These are phyloP conservation scores for Merluccius polli DNA, from an alignment of 2,797 vertebrate species.

Conservation along the genomic window DNA sequence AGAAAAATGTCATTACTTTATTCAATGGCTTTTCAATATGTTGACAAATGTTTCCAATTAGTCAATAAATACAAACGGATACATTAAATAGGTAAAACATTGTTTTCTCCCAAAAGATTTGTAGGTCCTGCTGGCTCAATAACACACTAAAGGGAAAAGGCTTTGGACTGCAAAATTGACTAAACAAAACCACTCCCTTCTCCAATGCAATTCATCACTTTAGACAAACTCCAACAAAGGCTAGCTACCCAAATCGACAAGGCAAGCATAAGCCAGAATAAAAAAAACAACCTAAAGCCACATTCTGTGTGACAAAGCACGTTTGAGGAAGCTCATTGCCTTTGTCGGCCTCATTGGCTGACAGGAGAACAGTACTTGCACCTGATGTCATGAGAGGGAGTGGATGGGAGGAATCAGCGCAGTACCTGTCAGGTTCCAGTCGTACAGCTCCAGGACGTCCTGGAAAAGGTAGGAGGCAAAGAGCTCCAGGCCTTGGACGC, in stretches of 20 bases:
- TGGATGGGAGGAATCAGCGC: neutral
- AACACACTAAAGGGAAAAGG: no score
- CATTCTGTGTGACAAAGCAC: no score
- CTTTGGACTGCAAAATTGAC: neutral
- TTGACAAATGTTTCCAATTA: neutral
- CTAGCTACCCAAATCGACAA: no score
- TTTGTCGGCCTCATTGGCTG: neutral
- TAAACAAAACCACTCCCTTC: neutral
- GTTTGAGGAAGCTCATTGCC: neutral
- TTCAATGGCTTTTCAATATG: neutral
- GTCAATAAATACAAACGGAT: neutral
- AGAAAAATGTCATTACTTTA: neutral
- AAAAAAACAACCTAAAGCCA: no score
- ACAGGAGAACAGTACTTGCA: no score
- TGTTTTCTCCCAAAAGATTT: no score
- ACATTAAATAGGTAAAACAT: neutral
- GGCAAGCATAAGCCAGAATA: no score
- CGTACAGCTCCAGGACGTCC: conserved; percentile 95
- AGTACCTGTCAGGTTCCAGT: conserved; percentile 95
- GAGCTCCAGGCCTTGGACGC: conserved; percentile 89
- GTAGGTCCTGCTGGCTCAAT: no score
- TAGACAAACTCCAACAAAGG: no score
- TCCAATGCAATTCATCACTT: neutral
- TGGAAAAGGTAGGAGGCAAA: conserved; percentile 91
- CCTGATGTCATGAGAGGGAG: neutral